Base-by-base conservation (phyloP, 2,797 vertebrate species). In the Muraenolepis orangiensis region DNA sequence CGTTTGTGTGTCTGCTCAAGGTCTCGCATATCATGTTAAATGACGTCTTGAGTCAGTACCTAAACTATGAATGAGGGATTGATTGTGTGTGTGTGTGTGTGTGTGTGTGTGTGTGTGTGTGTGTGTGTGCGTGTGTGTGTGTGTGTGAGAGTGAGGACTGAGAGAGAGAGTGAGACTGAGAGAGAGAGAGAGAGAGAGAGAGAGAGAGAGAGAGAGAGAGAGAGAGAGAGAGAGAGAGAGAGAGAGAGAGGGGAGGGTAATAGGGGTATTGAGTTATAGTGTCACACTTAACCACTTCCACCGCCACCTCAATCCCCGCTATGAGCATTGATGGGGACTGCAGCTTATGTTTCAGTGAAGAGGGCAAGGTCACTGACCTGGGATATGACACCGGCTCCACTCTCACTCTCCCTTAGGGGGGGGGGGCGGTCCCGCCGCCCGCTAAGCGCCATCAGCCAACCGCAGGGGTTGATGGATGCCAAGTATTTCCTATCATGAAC, bases 1-100 rank as follows among this genome's bases (percentile, higher is more conserved):
- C 13, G 6, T 23, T 31, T 40, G 42, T 23, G 30, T 30, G 71
- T 70, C 46, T 40, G 71, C 72, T 76, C 51, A 73, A 72, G 67
- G 29, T 74, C 79, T 81, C 4, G 18, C 42, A 76, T 18, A 82
- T 80, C 34, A 67, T 42, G 66, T 76, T 32, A 80, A 61, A 32
- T 46, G 30, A 72, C 69, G 42, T 40, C 46, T 28, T 4, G 29
- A 61, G 14, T 66, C 23, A 57, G 66, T 6, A 32, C 71, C 12
- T 57, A 10, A 72, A 51, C 23, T 42, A 5, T 1, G 18, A 14
- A 71, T 10, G 67, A 14, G 72, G 66, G 10, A 30, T 70, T 13
- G 4, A 16, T 40, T 12, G 38, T 40, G 14, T 46, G 42, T 46
- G 14, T 3, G 36, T 38, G 10, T 38, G 36, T 38, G 36, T 38